Evolutionary conservation across 23 tunicate species (phyloP).

Genomic region (Phallusia fumigata): DNA sequence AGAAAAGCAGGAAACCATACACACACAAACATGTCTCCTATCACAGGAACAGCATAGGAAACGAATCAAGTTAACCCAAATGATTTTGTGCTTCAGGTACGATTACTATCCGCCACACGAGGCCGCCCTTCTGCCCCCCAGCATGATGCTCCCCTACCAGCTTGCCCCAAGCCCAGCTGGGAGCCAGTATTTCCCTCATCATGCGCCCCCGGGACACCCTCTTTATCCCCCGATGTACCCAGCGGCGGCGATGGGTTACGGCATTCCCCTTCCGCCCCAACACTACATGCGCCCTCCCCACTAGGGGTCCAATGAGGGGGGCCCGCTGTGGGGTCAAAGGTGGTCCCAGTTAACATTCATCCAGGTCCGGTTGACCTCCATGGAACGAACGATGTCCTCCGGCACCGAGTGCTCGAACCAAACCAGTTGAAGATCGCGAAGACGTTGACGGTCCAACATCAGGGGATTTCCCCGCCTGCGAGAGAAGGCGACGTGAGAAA

Average conservation of each 20-base stretch:
- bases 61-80: neutral
- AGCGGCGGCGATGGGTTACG: constrained; percentile 9
- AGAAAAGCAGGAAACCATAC: neutral
- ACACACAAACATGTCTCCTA: no score
- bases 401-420: constrained; percentile 51
- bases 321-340: neutral
- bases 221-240: constrained; percentile 41
- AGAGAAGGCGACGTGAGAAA: neutral
- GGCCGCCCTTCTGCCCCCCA: constrained; percentile 26
- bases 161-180: constrained; percentile 19
- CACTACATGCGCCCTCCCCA: constrained; percentile 27
- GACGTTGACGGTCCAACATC: constrained; percentile 36
- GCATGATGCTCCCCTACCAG: constrained; percentile 34
- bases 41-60: no score
- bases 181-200: constrained; percentile 53
- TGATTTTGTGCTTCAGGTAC: neutral
- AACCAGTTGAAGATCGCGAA: constrained; percentile 47
- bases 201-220: constrained; percentile 44
- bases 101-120: constrained; percentile 35
- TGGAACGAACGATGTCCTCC: constrained; percentile 40
- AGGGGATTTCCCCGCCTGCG: constrained; percentile 69
- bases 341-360: constrained; percentile 43
- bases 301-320: constrained; percentile 8
- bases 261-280: constrained; percentile 18
- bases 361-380: constrained; percentile 35